Percentiles rank a stretch among this genome's conserved stretches.
These are phyloP conservation scores for Frieseomelitta varia DNA, from an alignment of 1,140 invertebrate species.

Conservation along the genomic window DNA sequence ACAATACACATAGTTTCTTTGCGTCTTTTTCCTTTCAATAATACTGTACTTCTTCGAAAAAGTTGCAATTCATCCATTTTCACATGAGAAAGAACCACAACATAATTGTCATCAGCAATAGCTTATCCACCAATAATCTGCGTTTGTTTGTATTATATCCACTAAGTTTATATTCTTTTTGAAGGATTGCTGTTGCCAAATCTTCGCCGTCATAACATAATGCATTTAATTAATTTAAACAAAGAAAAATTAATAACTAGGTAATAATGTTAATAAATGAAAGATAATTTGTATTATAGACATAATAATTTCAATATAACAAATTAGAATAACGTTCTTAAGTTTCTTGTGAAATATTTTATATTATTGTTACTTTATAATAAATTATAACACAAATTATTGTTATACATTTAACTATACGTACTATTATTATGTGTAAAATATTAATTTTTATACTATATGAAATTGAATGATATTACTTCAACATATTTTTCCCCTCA, in stretches of 20 bases:
- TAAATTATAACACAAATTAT: neutral
- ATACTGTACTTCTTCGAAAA: constrained; percentile 98
- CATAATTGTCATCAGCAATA: constrained; percentile 99
- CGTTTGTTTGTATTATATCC: too few relatives aligned
- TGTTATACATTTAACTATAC: neutral
- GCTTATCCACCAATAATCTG: constrained; percentile 98
- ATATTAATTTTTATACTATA: neutral
- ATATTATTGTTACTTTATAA: neutral
- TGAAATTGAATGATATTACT: neutral
- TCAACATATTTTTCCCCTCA: too few relatives aligned
- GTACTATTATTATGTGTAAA: neutral
- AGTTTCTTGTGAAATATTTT: neutral
- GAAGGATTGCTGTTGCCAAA: too few relatives aligned
- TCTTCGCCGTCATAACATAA: constrained; percentile 82
- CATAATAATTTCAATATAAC: neutral
- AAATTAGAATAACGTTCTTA: neutral
- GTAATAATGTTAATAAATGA: neutral
- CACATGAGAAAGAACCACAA: constrained; percentile 96
- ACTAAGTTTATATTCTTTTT: constrained; percentile 98
- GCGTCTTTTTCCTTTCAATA: constrained; percentile 98
- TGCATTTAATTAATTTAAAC: neutral
- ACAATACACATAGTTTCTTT: constrained; percentile 99
- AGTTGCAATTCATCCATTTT: constrained; percentile 99
- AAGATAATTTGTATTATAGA: neutral
- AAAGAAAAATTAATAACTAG: neutral